Evolutionary conservation across 2,113 vertebrate genomes (phyloP).

Genomic region (Tiliqua scincoides): DNA sequence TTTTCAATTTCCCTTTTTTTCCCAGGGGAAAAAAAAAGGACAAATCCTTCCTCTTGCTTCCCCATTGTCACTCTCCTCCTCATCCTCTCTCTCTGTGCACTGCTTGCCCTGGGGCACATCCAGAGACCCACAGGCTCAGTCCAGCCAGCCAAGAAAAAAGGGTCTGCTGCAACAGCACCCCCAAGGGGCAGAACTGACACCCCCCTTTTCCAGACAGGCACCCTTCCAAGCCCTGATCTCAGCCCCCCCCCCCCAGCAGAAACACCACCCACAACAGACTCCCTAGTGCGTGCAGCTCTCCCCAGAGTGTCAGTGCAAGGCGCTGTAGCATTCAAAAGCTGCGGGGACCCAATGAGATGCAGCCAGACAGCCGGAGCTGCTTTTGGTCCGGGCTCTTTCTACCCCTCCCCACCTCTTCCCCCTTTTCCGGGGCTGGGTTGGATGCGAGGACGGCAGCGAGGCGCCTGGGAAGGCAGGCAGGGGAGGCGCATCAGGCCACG

Average conservation of each 20-base stretch:
- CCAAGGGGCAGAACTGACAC: too few relatives aligned
- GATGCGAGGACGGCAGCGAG: slow-evolving; percentile 20
- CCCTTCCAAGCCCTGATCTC: neutral
- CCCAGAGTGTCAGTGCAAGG: too few relatives aligned
- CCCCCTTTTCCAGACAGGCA: neutral
- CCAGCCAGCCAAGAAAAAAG: neutral
- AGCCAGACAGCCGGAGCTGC: neutral
- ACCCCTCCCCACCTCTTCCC: neutral
- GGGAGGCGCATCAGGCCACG: slow-evolving; percentile 27
- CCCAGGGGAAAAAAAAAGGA: neutral
- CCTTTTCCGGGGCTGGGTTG: slow-evolving; percentile 16
- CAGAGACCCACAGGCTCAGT: neutral
- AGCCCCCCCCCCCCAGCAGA: neutral
- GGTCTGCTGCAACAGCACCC: neutral
- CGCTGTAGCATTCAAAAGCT: slow-evolving; percentile 42
- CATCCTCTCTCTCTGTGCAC: slow-evolving; percentile 43
- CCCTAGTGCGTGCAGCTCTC: neutral
- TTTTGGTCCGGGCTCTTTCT: neutral
- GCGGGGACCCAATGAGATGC: slow-evolving; percentile 22
- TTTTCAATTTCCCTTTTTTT: neutral
- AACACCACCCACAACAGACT: neutral
- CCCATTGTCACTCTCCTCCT: slow-evolving; percentile 59
- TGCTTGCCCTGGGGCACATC: slow-evolving; percentile 30
- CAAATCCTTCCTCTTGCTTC: neutral
- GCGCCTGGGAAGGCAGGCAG: slow-evolving; percentile 30